Conservation (phyloP, 2,888 invertebrate genomes). For the Tuta absoluta region DNA sequence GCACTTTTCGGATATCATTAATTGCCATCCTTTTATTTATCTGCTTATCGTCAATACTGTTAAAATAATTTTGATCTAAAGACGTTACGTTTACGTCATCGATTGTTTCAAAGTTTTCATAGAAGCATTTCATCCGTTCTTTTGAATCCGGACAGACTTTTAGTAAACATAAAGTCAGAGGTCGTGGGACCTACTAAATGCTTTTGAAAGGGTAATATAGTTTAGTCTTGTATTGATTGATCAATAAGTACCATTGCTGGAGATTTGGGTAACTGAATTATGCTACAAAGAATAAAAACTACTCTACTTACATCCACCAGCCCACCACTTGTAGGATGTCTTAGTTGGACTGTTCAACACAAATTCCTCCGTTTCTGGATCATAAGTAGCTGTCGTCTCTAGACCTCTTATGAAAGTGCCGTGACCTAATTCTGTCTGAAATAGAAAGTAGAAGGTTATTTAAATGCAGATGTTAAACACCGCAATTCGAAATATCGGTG, state of each 20-base stretch:
- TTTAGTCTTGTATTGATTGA: too few species aligned
- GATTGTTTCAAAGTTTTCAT: too few species aligned
- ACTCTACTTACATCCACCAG: constrained; percentile 90
- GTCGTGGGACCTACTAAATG: too few species aligned
- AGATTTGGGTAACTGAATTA: neutral
- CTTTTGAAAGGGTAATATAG: too few species aligned
- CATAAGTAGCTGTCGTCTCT: constrained; percentile 96
- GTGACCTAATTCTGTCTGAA: constrained; percentile 95
- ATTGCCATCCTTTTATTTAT: neutral
- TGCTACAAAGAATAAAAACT: neutral
- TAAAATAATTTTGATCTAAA: too few species aligned
- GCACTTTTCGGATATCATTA: neutral
- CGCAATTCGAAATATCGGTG: neutral
- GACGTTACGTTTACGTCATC: too few species aligned
- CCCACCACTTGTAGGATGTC: constrained; percentile 98
- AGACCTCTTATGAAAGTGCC: constrained; percentile 95
- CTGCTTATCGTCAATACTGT: neutral
- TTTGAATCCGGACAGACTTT: too few species aligned
- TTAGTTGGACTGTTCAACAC: constrained; percentile 92
- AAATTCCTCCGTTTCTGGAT: constrained; percentile 91
- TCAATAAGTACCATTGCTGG: too few species aligned
- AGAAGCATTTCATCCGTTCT: too few species aligned
- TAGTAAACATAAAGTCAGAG: too few species aligned
- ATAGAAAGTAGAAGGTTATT: neutral
- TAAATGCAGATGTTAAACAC: neutral